Percentiles rank a stretch among this genome's conserved stretches.
These are phyloP conservation scores for Aphidius colemani DNA, from an alignment of 2,888 invertebrate species.

Conservation along the genomic window DNA sequence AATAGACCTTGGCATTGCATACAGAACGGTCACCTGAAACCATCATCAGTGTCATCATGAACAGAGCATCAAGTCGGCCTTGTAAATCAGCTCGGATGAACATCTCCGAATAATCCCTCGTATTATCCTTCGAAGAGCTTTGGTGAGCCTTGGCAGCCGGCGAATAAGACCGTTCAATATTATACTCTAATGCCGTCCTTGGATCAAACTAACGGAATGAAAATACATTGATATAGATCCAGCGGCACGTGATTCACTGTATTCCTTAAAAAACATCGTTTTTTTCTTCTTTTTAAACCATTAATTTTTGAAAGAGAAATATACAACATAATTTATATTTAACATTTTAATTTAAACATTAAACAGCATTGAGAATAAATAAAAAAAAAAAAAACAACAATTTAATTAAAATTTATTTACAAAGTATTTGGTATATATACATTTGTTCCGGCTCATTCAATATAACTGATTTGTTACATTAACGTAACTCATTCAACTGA, in stretches of 20 bases:
- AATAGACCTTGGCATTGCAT: slow-evolving; percentile 19
- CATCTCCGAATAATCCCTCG: slow-evolving; percentile 53
- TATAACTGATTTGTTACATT: slow-evolving; percentile 25
- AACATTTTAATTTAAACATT: too few relatives aligned
- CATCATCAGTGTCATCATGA: neutral
- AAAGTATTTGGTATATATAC: too few relatives aligned
- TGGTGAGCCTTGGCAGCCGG: slow-evolving; percentile 49
- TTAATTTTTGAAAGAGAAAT: neutral
- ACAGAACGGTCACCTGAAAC: slow-evolving; percentile 32
- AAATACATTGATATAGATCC: slow-evolving; percentile 6
- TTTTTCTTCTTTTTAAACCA: neutral
- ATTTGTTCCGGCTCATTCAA: neutral
- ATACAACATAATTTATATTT: too few relatives aligned
- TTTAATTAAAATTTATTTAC: too few relatives aligned
- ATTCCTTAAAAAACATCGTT: neutral
- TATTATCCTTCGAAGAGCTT: slow-evolving; percentile 50
- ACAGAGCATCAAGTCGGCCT: slow-evolving; percentile 40
- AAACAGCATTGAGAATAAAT: too few relatives aligned
- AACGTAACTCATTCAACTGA: too few relatives aligned
- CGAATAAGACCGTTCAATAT: slow-evolving; percentile 34
- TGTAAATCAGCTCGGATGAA: slow-evolving; percentile 56
- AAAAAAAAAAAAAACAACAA: too few relatives aligned
- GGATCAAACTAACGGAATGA: slow-evolving; percentile 23
- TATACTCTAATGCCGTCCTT: slow-evolving; percentile 30
- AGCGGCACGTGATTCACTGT: neutral